Percentiles rank a stretch among this genome's conserved stretches.
These are phyloP conservation scores for Gila orcuttii DNA, from an alignment of 2,113 vertebrate genomes.

Conservation along the genomic window DNA sequence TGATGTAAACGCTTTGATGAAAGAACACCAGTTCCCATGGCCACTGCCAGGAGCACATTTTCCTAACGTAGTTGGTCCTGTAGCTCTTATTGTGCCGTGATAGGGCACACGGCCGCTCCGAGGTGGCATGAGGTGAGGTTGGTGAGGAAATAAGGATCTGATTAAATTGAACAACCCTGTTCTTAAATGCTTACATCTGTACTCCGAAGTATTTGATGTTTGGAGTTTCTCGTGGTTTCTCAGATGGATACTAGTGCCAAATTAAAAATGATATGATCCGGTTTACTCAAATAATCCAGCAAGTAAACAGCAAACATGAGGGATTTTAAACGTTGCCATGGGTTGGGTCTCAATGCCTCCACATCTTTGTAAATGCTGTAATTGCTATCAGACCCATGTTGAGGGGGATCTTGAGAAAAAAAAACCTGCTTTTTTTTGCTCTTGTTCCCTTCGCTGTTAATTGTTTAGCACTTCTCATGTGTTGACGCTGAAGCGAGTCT, in stretches of 20 bases:
- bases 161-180: neutral
- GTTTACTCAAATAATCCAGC: conserved; percentile 11
- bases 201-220: neutral
- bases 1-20: neutral
- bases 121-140: conserved; percentile 7
- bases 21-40: neutral
- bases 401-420: neutral
- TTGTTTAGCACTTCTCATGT: conserved; percentile 35
- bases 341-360: neutral
- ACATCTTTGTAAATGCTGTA: conserved; percentile 16
- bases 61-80: too few species aligned
- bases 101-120: neutral
- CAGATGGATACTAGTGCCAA: neutral
- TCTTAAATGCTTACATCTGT: neutral
- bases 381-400: conserved; percentile 18
- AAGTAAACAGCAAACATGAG: neutral
- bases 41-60: neutral
- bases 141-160: conserved; percentile 16
- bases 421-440: neutral
- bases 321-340: neutral
- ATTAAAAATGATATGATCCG: neutral
- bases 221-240: neutral
- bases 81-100: neutral
- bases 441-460: conserved; percentile 21
- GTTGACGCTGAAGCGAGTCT: neutral